Base-by-base conservation (phyloP, 2,888 invertebrate species). In the Mimachlamys varia region DNA sequence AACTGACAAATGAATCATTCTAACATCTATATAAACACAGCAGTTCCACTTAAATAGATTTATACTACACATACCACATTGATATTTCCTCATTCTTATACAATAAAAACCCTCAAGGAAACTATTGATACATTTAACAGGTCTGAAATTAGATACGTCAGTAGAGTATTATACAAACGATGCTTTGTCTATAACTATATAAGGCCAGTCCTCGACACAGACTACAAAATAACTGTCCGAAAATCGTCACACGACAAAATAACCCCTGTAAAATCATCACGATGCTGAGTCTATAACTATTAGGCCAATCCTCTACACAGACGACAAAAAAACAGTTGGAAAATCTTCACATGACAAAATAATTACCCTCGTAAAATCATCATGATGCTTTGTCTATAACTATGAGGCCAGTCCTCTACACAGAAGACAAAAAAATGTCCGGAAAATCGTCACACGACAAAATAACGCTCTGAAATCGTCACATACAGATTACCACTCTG, bases 41-140 rank as follows among this genome's bases (percentile, higher is more conserved):
- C 27, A 76, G 76, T 33, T 76, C 10, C 27, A 76, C 76, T 76
- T 76, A 33, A 76, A 76, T 76, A 76, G 76, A 76, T 76, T 76
- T 7, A 76, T 76, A 33, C 53, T 44, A 44, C 22, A 62, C n/a
- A 62, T 22, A 62, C 22, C n/a, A n/a, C 22, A 22, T 19, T 62
- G n/a, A n/a, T 62, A 76, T 27, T 27, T 76, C 33, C 33, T 76
- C 33, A 76, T 76, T 76, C 62, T 13, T 33, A 10, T 33, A 33
- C 33, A 33, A 62, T n/a, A 22, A 62, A n/a, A 76, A 76, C 7
- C 12, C 12, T 76, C 76, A 76, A 4, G 27, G 22, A 5, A 27
- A 2, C 12, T 7, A 76, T 12, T 76, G 33, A 2, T 76, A 76
- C 33, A 10, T 10, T 76, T 27, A n/a, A 33, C 33, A 76, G 27